A percentile compares a stretch with the other conserved stretches of the same genome.
phyloP scores from a whole-genome alignment of 2,113 vertebrate genomes.

The Indicator indicator region DNA sequence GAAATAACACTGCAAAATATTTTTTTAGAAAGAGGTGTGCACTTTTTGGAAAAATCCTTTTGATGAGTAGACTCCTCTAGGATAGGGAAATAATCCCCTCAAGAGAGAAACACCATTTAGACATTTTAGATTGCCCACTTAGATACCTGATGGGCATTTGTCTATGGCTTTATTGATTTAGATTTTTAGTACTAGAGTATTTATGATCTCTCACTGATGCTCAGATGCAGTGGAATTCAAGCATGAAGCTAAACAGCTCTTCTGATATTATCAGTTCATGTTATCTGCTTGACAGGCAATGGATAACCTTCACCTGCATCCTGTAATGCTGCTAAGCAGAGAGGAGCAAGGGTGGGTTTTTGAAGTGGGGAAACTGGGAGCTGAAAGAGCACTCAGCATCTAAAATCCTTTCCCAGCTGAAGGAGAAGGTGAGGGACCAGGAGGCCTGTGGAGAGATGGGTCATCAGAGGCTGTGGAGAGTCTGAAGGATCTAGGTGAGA shows the following conservation, averaged over 20 bases:
- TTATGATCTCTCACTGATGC: background rate
- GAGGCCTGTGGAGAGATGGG: background rate
- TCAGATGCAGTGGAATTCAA: background rate
- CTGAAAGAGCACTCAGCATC: background rate
- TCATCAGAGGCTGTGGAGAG: background rate
- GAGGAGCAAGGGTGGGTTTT: background rate
- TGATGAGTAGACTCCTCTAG: background rate
- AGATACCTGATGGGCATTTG: background rate
- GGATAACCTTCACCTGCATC: background rate
- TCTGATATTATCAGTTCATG: background rate
- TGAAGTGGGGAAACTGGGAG: background rate
- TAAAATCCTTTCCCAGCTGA: background rate
- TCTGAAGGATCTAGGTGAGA: background rate
- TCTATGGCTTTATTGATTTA: background rate
- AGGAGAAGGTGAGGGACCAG: background rate
- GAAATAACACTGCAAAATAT: background rate
- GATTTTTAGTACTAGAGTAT: background rate
- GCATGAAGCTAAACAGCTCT: background rate
- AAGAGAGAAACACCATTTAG: background rate
- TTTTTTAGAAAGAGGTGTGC: background rate
- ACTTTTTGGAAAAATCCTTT: background rate
- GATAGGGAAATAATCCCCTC: background rate
- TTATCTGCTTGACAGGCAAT: background rate
- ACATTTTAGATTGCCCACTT: background rate
- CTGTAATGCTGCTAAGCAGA: background rate